Conservation (phyloP, 2,888 invertebrate genomes). For the Electrophaes corylata region DNA sequence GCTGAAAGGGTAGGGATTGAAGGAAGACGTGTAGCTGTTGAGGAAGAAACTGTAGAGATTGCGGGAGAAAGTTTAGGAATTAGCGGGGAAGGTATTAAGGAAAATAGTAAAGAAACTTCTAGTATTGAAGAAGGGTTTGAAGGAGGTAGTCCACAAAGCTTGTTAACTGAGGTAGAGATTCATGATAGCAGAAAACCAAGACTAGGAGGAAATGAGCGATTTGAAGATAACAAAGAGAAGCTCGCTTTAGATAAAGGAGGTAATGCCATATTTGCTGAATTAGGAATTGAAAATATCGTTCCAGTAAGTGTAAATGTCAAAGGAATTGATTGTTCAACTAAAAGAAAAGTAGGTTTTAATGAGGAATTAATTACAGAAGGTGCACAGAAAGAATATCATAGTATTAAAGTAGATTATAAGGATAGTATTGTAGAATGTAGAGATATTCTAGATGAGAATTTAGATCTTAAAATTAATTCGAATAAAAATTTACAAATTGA, state of each 20-base stretch:
- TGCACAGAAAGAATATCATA: slow-evolving; percentile 9
- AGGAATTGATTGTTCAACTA: slow-evolving; percentile 9
- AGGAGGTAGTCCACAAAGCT: not conserved
- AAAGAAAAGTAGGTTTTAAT: not conserved
- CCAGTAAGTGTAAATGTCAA: not conserved
- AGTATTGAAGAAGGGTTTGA: not conserved
- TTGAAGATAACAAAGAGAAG: not conserved
- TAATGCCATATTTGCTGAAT: not conserved
- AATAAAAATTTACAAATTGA: not conserved
- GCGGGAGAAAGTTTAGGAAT: not conserved
- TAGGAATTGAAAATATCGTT: not conserved
- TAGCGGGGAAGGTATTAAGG: not conserved
- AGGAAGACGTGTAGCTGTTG: not conserved
- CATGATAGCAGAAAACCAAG: not conserved
- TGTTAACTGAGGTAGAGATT: not conserved
- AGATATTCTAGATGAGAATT: not conserved
- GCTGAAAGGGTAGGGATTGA: not conserved
- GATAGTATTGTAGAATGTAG: slow-evolving; percentile 16
- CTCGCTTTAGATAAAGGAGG: not conserved
- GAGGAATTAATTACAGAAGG: not conserved
- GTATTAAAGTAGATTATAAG: slow-evolving; percentile 1
- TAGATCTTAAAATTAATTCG: not conserved
- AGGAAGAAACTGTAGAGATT: not conserved
- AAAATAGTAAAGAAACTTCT: not conserved
- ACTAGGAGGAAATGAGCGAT: not conserved